These are phyloP conservation scores for Diglossa brunneiventris DNA, from an alignment of 2,113 vertebrate species.

Conservation along the genomic window DNA sequence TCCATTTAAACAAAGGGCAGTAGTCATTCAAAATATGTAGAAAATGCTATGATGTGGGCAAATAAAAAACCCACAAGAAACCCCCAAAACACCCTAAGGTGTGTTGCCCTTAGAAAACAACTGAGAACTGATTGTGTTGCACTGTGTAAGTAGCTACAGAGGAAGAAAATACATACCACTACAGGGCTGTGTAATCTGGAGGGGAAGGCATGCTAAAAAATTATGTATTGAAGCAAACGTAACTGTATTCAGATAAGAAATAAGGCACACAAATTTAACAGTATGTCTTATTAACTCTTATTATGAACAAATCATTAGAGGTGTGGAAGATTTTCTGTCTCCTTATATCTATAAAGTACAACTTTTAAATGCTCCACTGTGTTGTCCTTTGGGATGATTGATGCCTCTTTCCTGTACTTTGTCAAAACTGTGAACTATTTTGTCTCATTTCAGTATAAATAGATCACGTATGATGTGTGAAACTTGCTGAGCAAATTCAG, in stretches of 20 bases:
- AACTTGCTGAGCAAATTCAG: not conserved
- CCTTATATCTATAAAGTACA: not conserved
- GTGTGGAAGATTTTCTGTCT: not conserved
- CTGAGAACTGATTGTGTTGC: not conserved
- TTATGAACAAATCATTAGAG: not conserved
- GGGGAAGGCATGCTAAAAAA: not conserved
- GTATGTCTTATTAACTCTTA: not conserved
- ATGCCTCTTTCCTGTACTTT: not conserved
- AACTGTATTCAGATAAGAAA: not conserved
- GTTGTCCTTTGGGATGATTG: not conserved
- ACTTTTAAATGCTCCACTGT: not conserved
- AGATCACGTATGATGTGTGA: not conserved
- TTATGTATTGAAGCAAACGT: not conserved
- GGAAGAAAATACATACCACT: not conserved
- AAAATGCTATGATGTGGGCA: not conserved
- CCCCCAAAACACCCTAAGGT: accelerated
- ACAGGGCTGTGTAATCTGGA: not conserved
- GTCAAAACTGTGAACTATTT: not conserved
- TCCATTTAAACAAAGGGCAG: not conserved
- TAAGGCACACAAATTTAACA: not conserved
- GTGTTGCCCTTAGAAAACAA: not conserved
- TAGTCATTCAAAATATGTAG: not conserved
- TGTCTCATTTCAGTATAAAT: not conserved
- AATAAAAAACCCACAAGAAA: not conserved
- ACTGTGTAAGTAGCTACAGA: not conserved